A percentile compares a stretch with the other conserved stretches of the same genome.
These are phyloP conservation scores for Zaprionus capensis DNA, from an alignment of 1,140 invertebrate genomes.

Conservation along the genomic window DNA sequence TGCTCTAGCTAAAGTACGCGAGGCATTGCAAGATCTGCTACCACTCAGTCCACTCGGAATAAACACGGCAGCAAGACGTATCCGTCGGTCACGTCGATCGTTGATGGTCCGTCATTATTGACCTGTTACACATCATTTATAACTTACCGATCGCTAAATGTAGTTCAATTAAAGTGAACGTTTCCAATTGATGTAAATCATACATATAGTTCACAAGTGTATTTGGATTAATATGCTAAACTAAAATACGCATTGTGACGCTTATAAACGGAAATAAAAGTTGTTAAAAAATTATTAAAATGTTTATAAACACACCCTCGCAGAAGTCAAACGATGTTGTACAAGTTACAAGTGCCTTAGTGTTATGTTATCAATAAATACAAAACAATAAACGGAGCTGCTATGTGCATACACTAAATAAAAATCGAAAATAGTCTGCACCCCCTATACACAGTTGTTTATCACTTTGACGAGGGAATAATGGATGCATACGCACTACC, in stretches of 20 bases:
- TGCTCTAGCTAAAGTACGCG: conserved; percentile 66
- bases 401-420: neutral
- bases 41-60: conserved; percentile 61
- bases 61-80: conserved; percentile 59
- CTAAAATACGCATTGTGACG: neutral
- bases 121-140: conserved; percentile 44
- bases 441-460: neutral
- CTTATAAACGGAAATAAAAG: neutral
- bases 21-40: conserved; percentile 66
- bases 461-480: conserved; percentile 32
- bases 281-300: neutral
- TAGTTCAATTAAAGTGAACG: conserved; percentile 36
- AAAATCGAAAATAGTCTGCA: neutral
- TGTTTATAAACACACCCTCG: neutral
- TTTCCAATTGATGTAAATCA: too few relatives aligned
- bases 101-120: conserved; percentile 40
- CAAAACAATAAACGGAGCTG: neutral
- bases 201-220: neutral
- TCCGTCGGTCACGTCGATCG: conserved; percentile 8
- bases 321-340: too few relatives aligned
- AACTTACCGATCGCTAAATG: conserved; percentile 34
- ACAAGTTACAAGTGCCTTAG: neutral
- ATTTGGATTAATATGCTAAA: neutral
- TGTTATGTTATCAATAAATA: neutral
- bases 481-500: conserved; percentile 80